Conservation (phyloP, 2,113 vertebrate species). For the Leuciscus idus region DNA sequence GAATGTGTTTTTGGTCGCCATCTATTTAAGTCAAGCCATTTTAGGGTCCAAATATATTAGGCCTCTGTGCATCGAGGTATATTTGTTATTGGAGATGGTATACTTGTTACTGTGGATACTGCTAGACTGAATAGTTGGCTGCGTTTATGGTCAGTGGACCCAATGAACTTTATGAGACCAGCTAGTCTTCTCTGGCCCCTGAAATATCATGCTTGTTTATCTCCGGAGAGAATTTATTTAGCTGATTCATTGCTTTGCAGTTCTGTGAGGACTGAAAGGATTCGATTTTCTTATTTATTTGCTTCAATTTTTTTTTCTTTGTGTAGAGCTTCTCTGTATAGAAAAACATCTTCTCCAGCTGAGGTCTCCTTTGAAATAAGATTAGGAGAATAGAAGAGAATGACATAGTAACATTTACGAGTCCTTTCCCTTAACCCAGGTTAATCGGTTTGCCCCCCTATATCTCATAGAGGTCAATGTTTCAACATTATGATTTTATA, state of each 20-base stretch:
- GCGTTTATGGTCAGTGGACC: conserved; percentile 68
- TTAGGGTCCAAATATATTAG: conserved; percentile 63
- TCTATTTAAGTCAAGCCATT: not conserved
- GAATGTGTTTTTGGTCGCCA: not conserved
- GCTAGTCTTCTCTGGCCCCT: conserved; percentile 60
- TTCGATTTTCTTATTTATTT: conserved; percentile 81
- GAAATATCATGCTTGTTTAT: conserved; percentile 80
- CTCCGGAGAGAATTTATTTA: conserved; percentile 77
- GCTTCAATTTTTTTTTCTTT: conserved; percentile 71
- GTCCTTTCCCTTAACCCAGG: not conserved
- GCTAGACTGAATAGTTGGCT: conserved; percentile 53
- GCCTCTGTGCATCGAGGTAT: conserved; percentile 62
- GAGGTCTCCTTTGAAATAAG: conserved; percentile 67
- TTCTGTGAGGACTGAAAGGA: conserved; percentile 71
- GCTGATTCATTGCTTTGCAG: conserved; percentile 76
- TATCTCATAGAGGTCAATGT: conserved; percentile 2
- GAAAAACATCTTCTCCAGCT: conserved; percentile 31
- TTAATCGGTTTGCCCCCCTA: not conserved
- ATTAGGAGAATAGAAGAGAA: conserved; percentile 64
- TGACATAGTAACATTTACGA: not conserved
- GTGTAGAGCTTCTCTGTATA: conserved; percentile 53
- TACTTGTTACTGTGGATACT: conserved; percentile 60
- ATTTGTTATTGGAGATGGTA: conserved; percentile 65
- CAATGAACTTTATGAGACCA: conserved; percentile 74
- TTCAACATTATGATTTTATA: conserved; percentile 32